Evolutionary conservation across 1,140 invertebrate genomes (phyloP).

Genomic region (Chlorops oryzae): DNA sequence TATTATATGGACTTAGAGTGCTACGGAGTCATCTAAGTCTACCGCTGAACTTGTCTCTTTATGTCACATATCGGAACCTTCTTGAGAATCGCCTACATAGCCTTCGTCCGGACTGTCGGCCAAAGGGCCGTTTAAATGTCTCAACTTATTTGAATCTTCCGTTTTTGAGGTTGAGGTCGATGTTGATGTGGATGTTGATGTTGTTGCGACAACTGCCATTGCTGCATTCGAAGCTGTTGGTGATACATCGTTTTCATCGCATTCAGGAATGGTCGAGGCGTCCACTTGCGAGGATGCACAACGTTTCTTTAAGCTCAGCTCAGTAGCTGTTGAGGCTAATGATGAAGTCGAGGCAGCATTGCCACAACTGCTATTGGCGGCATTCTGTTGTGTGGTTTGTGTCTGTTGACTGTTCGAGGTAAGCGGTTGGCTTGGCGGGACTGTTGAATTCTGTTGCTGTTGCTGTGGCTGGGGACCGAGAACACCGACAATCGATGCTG

Average conservation of each 20-base stretch:
- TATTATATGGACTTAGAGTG: too few relatives aligned
- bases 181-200: slow-evolving; percentile 45
- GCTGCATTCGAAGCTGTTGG: slow-evolving; percentile 24
- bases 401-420: slow-evolving; percentile 10
- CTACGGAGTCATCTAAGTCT: slow-evolving; percentile 43
- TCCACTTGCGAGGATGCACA: slow-evolving; percentile 14
- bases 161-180: slow-evolving; percentile 42
- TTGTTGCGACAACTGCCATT: slow-evolving; percentile 48
- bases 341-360: slow-evolving; percentile 1
- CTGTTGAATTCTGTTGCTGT: slow-evolving; percentile 13
- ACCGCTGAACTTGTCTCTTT: too few relatives aligned
- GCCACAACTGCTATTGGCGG: slow-evolving; percentile 29
- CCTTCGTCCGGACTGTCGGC: slow-evolving; percentile 82
- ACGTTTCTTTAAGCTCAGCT: slow-evolving; percentile 2
- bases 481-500: slow-evolving; percentile 20
- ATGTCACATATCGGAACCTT: slow-evolving; percentile 57
- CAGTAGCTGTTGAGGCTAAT: background rate
- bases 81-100: slow-evolving; percentile 68
- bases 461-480: slow-evolving; percentile 21
- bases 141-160: slow-evolving; percentile 33
- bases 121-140: slow-evolving; percentile 53
- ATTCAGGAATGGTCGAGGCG: slow-evolving; percentile 31
- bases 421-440: too few relatives aligned
- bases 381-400: slow-evolving; percentile 25
- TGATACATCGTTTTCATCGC: slow-evolving; percentile 36